Percentiles rank a stretch among this genome's conserved stretches.
Evolutionary conservation across 2,888 invertebrate species (phyloP).

Genomic region (Dexiosoma caninum): DNA sequence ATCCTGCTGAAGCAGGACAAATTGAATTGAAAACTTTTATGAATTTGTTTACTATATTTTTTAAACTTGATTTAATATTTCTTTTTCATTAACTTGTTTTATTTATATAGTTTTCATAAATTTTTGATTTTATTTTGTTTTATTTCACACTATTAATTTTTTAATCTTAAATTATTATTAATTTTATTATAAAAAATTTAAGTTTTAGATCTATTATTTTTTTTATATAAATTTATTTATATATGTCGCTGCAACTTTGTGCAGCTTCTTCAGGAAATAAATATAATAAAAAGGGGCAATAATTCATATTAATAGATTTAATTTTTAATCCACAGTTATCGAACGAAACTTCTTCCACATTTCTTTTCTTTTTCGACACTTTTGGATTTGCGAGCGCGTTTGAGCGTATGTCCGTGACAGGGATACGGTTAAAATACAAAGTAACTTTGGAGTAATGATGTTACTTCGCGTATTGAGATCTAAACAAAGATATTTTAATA

Average conservation of each 20-base stretch:
- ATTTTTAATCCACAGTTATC: constrained; percentile 55
- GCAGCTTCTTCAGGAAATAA: too few species aligned
- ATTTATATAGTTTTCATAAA: not conserved
- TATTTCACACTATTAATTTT: constrained; percentile 15
- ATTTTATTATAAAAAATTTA: too few species aligned
- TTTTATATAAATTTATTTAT: too few species aligned
- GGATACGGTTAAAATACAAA: not conserved
- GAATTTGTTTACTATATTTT: not conserved
- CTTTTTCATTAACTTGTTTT: not conserved
- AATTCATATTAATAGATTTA: too few species aligned
- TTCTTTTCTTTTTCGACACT: not conserved
- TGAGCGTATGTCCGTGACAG: not conserved
- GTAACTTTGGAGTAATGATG: too few species aligned
- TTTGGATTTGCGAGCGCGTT: not conserved
- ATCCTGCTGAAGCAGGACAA: constrained; percentile 72
- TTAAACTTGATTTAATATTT: not conserved
- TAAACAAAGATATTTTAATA: constrained; percentile 27
- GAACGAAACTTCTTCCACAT: constrained; percentile 44
- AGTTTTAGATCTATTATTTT: too few species aligned
- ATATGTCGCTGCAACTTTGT: too few species aligned
- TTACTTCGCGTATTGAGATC: not conserved
- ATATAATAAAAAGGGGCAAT: too few species aligned
- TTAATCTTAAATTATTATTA: too few species aligned
- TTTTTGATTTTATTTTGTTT: too few species aligned
- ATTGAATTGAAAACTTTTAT: not conserved